These are phyloP conservation scores for Decapterus maruadsi DNA, from an alignment of 2,797 vertebrate genomes.

Conservation along the genomic window DNA sequence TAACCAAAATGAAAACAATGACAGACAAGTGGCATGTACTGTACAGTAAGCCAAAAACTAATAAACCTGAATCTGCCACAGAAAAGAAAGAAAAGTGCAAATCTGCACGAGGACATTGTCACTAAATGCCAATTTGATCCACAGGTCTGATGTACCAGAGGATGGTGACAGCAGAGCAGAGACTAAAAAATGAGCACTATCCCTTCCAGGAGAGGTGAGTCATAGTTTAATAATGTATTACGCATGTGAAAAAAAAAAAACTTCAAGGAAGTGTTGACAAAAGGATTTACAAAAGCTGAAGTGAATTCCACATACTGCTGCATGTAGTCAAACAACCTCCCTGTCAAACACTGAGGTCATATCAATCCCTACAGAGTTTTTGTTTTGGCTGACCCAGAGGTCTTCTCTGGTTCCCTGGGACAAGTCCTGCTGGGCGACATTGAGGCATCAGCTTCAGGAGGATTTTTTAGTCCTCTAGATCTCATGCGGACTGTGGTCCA, in stretches of 20 bases:
- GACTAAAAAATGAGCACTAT: conserved; percentile 86
- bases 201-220: conserved; percentile 92
- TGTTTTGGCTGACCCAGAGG: conserved; percentile 91
- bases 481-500: conserved; percentile 85
- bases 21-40: not conserved
- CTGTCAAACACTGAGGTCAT: not conserved
- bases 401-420: conserved; percentile 88
- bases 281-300: not conserved
- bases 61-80: not conserved
- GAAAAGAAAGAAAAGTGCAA: not conserved
- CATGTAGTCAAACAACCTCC: not conserved
- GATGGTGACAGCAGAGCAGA: conserved; percentile 91
- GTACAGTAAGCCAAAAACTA: not conserved
- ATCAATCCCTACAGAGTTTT: conserved; percentile 86
- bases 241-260: not conserved
- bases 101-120: not conserved
- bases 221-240: not conserved
- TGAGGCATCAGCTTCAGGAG: conserved; percentile 68
- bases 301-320: not conserved
- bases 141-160: conserved; percentile 91
- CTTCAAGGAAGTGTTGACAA: not conserved
- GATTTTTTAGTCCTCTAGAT: conserved; percentile 65
- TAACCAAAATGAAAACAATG: not conserved
- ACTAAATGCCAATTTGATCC: conserved; percentile 31
- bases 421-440: conserved; percentile 85